Evolutionary conservation across 2,113 vertebrate genomes (phyloP).

Genomic region (Sphyrna mokarran): DNA sequence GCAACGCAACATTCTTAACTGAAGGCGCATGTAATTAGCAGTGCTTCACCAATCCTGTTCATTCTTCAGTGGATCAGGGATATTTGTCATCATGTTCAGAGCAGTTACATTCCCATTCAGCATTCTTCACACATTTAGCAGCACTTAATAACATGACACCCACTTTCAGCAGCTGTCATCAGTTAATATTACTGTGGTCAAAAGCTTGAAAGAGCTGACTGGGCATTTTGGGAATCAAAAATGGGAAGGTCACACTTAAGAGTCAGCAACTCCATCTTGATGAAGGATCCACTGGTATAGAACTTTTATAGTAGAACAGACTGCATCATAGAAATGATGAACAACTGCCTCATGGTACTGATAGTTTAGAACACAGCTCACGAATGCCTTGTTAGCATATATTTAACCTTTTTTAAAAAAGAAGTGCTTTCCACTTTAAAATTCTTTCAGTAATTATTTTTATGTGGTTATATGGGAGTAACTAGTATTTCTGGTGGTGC

Average conservation of each 20-base stretch:
- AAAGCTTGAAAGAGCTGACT: neutral
- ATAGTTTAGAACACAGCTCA: neutral
- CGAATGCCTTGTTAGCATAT: neutral
- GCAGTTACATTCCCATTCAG: neutral
- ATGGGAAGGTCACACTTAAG: neutral
- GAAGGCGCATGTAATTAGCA: neutral
- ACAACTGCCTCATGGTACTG: neutral
- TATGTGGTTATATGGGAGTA: neutral
- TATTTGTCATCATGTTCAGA: neutral
- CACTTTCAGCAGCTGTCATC: constrained; percentile 33
- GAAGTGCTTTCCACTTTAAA: neutral
- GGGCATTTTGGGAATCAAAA: constrained; percentile 1
- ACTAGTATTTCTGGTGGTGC: neutral
- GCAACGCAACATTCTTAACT: neutral
- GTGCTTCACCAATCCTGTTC: neutral
- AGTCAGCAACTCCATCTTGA: constrained; percentile 20
- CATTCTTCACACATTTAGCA: constrained; percentile 24
- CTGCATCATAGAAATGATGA: neutral
- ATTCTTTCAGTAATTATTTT: neutral
- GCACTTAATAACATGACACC: constrained; percentile 7
- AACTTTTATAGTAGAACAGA: neutral
- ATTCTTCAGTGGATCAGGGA: neutral
- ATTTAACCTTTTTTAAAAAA: neutral
- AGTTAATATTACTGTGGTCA: constrained; percentile 9
- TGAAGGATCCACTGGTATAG: neutral